Conservation (phyloP, 2,797 vertebrate genomes). For the Kryptopterus vitreolus region DNA sequence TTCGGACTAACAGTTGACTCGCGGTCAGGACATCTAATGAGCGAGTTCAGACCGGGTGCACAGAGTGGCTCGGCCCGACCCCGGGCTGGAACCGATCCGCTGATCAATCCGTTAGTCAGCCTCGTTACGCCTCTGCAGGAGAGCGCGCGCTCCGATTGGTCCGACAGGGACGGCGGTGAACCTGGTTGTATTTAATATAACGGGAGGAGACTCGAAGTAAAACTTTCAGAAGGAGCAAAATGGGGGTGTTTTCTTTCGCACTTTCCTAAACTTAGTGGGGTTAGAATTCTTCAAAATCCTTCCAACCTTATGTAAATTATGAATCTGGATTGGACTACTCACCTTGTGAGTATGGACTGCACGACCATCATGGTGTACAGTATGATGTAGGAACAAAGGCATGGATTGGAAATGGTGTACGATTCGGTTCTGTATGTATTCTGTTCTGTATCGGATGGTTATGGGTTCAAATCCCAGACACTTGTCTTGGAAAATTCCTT, state of each 20-base stretch:
- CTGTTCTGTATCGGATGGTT: too few relatives aligned
- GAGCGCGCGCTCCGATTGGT: not conserved
- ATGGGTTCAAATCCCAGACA: too few relatives aligned
- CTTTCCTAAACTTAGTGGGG: not conserved
- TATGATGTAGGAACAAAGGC: too few relatives aligned
- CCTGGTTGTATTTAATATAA: not conserved
- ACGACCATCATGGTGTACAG: too few relatives aligned
- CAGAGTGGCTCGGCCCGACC: conserved; percentile 16
- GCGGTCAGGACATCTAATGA: conserved; percentile 41
- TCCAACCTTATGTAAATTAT: too few relatives aligned
- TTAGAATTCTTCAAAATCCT: too few relatives aligned
- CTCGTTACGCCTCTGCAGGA: not conserved
- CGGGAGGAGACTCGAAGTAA: not conserved
- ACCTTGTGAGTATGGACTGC: too few relatives aligned
- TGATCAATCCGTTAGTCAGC: conserved; percentile 46
- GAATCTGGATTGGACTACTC: too few relatives aligned
- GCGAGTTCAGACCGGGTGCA: conserved; percentile 12
- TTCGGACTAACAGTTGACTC: conserved; percentile 32
- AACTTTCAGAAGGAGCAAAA: not conserved
- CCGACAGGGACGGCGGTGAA: not conserved
- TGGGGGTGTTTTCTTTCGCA: not conserved
- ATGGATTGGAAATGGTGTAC: too few relatives aligned
- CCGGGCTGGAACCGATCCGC: conserved; percentile 30
- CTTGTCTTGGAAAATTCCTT: too few relatives aligned
- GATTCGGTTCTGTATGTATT: too few relatives aligned